Evolutionary conservation across 2,113 vertebrate species (phyloP), one percentile per base, ranked within the genome.

Genomic region (Poeciliopsis occidentalis): DNA sequence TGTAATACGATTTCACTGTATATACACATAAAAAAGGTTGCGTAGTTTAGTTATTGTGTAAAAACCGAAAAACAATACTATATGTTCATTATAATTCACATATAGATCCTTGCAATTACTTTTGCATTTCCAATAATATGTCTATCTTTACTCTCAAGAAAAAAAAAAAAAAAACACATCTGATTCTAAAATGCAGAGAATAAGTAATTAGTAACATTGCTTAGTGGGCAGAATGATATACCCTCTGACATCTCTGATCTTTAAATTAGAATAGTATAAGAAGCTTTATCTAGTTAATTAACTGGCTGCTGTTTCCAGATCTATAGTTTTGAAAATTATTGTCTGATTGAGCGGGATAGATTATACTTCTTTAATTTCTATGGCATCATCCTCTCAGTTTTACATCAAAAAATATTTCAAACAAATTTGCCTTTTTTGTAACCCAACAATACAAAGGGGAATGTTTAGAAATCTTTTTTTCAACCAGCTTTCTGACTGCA

Each of bases 131-230:
- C 4, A 47, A 47, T 47, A 41, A 15, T 41, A 41, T 41, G 1
- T 15, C 1, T 7, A 19, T 3, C 6, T 57, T n/a, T 57, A 11
- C 34, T 37, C 34, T 37, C 34, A 37, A 37, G 34, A 37, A 37
- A 37, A 37, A 11, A 10, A 10, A 34, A 3, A 3, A 0, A 0
- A 10, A 8, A 34, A 3, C 1, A 3, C 2, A 37, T 12, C 10
- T 37, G 10, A 15, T 47, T 47, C 17, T 47, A 15, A n/a, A 57
- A 57, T 57, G 17, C 44, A 19, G 39, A 41, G 17, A 54, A 24
- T 54, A 24, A n/a, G 17, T 24, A 57, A 24, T n/a, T 24, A 24
- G 22, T 57, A 10, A 57, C 24, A n/a, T n/a, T 47, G 51, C 51
- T 57, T 57, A 57, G 24, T n/a, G 8, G 10, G 8, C 51, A n/a